Evolutionary conservation across 2,113 vertebrate species (phyloP).

Genomic region (Macaca nemestrina): DNA sequence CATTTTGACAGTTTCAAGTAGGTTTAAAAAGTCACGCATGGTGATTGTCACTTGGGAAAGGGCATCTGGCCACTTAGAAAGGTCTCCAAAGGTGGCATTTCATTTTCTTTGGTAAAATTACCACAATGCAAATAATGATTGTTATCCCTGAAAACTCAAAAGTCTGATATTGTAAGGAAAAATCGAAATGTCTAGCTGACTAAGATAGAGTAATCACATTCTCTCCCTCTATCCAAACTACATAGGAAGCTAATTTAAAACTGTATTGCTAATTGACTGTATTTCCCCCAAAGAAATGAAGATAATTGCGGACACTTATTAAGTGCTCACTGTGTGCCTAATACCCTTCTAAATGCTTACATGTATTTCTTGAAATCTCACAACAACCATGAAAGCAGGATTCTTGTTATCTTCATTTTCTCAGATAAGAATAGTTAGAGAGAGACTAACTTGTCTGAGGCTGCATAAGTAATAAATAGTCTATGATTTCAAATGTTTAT

Average conservation of each 20-base stretch:
- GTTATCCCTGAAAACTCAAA: not conserved
- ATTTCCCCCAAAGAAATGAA: not conserved
- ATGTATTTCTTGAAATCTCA: not conserved
- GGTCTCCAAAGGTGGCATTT: not conserved
- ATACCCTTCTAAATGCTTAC: not conserved
- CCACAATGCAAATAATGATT: not conserved
- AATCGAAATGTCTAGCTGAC: not conserved
- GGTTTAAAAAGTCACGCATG: not conserved
- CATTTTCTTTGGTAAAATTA: not conserved
- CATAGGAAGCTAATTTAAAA: conserved; percentile 3
- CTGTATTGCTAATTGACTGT: not conserved
- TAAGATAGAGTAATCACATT: not conserved
- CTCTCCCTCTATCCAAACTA: not conserved
- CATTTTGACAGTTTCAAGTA: not conserved
- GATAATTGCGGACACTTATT: not conserved
- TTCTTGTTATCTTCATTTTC: not conserved
- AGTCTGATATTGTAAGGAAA: not conserved
- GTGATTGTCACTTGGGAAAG: not conserved
- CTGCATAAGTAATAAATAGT: not conserved
- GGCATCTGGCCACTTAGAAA: not conserved
- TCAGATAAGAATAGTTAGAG: not conserved
- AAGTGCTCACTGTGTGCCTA: not conserved
- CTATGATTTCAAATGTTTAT: not conserved
- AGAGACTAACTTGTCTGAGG: not conserved
- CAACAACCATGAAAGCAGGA: not conserved